phyloP scores from a whole-genome alignment of 2,888 invertebrate genomes.

The Aplocera efformata region DNA sequence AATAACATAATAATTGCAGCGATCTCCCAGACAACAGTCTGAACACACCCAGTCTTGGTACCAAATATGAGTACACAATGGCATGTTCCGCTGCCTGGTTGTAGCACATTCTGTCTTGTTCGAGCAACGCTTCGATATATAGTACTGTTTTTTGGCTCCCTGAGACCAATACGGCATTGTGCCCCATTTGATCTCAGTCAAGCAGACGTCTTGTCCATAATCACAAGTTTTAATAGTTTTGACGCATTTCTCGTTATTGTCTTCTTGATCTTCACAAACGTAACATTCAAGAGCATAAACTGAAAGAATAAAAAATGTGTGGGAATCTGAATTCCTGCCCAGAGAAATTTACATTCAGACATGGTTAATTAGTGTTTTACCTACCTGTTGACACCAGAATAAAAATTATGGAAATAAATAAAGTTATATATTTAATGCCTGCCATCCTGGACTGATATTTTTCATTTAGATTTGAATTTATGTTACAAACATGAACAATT shows the following conservation, averaged over 20 bases:
- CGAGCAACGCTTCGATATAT: constrained; percentile 94
- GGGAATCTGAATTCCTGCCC: background rate
- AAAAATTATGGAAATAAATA: background rate
- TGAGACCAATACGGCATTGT: constrained; percentile 98
- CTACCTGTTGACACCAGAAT: constrained; percentile 7
- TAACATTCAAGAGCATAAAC: constrained; percentile 93
- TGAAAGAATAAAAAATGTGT: constrained; percentile 44
- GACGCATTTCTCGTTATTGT: constrained; percentile 94
- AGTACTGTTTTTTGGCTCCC: constrained; percentile 95
- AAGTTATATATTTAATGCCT: constrained; percentile 1
- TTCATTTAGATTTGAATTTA: background rate
- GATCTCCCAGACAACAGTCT: constrained; percentile 97
- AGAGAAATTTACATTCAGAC: background rate
- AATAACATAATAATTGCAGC: constrained; percentile 96
- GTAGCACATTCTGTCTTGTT: constrained; percentile 88
- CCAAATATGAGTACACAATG: constrained; percentile 93
- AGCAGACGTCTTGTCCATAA: constrained; percentile 91
- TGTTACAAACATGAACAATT: too few species aligned
- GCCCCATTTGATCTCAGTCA: constrained; percentile 96
- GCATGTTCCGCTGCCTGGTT: constrained; percentile 85
- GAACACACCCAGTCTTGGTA: constrained; percentile 98
- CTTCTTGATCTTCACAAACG: constrained; percentile 95
- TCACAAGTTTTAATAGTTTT: constrained; percentile 95
- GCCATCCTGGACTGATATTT: constrained; percentile 5
- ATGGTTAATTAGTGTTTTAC: background rate